phyloP scores from a whole-genome alignment of 2,113 vertebrate genomes.

The Rallus limicola region DNA sequence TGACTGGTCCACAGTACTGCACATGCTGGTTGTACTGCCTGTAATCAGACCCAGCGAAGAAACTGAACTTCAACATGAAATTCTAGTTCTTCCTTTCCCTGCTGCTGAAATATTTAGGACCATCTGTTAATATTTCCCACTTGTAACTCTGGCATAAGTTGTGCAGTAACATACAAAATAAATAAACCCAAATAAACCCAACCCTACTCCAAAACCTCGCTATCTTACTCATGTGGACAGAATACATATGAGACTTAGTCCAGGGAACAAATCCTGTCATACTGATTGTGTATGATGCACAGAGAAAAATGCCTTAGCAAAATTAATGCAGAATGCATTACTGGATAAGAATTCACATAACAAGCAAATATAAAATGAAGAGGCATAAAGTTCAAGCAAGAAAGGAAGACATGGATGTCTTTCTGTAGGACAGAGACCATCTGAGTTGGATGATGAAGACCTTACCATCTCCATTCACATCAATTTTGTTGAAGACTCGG shows the following conservation, averaged over 20 bases:
- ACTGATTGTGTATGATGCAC: neutral
- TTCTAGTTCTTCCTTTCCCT: neutral
- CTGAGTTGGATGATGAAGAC: neutral
- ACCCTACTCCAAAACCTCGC: neutral
- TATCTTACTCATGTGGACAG: neutral
- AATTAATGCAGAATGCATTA: neutral
- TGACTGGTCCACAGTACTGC: neutral
- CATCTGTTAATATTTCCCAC: neutral
- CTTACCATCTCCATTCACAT: conserved; percentile 90
- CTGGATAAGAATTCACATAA: neutral
- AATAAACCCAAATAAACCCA: neutral
- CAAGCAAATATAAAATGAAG: neutral
- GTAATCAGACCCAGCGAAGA: neutral
- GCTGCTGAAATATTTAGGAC: neutral
- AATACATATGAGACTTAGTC: neutral
- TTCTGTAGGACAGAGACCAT: neutral
- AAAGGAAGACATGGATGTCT: neutral
- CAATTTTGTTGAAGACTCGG: conserved; percentile 87
- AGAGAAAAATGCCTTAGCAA: neutral
- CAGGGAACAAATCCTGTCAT: neutral
- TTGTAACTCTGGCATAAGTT: neutral
- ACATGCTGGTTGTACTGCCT: neutral
- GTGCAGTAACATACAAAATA: neutral
- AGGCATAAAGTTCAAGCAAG: neutral
- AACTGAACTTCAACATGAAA: neutral